A percentile compares a stretch with the other conserved stretches of the same genome.
These are phyloP conservation scores for Tachysurus vachellii DNA, from an alignment of 2,113 vertebrate species.

Conservation along the genomic window DNA sequence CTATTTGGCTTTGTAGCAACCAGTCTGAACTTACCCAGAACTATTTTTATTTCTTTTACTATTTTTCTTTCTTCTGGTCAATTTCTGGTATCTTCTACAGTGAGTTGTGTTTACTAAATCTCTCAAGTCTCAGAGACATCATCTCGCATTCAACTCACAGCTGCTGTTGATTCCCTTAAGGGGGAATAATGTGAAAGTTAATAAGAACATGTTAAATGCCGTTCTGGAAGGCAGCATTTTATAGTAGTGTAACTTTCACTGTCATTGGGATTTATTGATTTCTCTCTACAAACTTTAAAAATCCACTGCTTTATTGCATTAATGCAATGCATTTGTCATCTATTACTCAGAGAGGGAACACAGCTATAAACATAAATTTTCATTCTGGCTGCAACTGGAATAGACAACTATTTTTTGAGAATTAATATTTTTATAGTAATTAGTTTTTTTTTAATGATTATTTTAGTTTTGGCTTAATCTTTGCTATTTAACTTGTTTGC, in stretches of 20 bases:
- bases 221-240: background rate
- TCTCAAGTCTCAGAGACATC: background rate
- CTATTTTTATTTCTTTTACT: background rate
- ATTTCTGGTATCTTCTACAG: background rate
- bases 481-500: background rate
- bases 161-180: background rate
- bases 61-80: background rate
- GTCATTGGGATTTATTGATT: slow-evolving; percentile 11
- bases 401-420: background rate
- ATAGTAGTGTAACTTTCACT: background rate
- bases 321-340: slow-evolving; percentile 1
- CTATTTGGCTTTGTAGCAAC: background rate
- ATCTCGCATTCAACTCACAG: too few relatives aligned
- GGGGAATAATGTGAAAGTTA: background rate
- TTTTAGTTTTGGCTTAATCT: background rate
- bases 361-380: background rate
- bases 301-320: background rate
- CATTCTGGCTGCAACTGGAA: background rate
- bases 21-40: background rate
- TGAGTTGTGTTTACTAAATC: background rate
- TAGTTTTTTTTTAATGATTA: background rate
- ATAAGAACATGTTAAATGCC: background rate
- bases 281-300: slow-evolving; percentile 1
- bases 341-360: slow-evolving; percentile 8
- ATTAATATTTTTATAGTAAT: slow-evolving; percentile 12